A percentile compares a stretch with the other conserved stretches of the same genome.
Conservation (phyloP, 1,140 invertebrate species). For the Yoshiicerus persimilis region DNA sequence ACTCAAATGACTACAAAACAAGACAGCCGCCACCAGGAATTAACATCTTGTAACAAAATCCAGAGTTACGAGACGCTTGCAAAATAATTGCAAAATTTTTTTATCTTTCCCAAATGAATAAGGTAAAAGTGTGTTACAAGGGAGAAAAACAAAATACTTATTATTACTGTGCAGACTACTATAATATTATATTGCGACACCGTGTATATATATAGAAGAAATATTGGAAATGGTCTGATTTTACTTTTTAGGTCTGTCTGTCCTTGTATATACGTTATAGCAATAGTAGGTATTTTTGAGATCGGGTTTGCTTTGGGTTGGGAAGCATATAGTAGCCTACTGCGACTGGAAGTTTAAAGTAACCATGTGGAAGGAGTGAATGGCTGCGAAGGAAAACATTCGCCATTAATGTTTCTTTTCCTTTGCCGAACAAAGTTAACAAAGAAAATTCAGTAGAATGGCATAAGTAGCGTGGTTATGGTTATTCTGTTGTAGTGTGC, state of each 20-base stretch:
- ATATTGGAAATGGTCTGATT: too few relatives aligned
- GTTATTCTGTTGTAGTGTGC: too few relatives aligned
- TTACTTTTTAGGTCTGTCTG: too few relatives aligned
- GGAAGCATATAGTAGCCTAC: background rate
- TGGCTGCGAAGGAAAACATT: background rate
- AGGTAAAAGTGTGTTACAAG: too few relatives aligned
- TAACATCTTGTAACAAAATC: background rate
- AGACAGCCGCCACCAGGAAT: background rate
- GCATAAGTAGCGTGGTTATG: background rate
- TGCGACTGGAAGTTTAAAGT: too few relatives aligned
- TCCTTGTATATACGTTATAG: too few relatives aligned
- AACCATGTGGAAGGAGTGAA: background rate
- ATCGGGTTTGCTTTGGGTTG: background rate
- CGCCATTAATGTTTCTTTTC: background rate
- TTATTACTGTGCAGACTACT: too few relatives aligned
- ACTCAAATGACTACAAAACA: background rate
- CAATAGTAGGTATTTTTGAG: too few relatives aligned
- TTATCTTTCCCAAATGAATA: background rate
- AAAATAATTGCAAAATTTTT: background rate
- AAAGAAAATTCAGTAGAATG: background rate
- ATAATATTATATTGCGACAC: too few relatives aligned
- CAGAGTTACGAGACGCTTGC: background rate
- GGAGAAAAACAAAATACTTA: background rate
- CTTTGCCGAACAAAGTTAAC: background rate
- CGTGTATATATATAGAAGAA: too few relatives aligned